A percentile compares a stretch with the other conserved stretches of the same genome.
Evolutionary conservation across 1,140 invertebrate genomes (phyloP).

Genomic region (Aphaenogaster ashmeadi): DNA sequence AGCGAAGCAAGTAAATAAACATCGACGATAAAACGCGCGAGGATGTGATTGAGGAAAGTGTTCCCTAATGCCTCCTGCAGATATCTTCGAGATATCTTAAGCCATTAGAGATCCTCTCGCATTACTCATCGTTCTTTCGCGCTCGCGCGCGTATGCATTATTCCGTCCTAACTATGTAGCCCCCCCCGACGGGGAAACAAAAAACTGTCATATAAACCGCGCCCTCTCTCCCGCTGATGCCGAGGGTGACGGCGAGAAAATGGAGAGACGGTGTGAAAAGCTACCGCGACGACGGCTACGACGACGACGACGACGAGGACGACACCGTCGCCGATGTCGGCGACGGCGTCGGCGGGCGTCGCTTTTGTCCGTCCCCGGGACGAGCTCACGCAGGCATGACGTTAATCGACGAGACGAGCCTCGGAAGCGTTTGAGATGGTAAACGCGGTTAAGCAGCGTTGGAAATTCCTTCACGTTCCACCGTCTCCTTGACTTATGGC

Average conservation of each 20-base stretch:
- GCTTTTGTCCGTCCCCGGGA: conserved; percentile 65
- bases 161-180: conserved; percentile 57
- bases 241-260: conserved; percentile 65
- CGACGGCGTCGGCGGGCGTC: conserved; percentile 47
- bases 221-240: conserved; percentile 44
- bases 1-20: conserved; percentile 1
- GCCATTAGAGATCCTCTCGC: conserved; percentile 53
- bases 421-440: conserved; percentile 51
- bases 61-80: conserved; percentile 1
- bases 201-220: conserved; percentile 65
- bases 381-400: conserved; percentile 51
- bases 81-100: conserved; percentile 37
- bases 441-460: conserved; percentile 52
- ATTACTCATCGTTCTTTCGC: conserved; percentile 57
- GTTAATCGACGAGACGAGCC: conserved; percentile 69
- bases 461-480: conserved; percentile 49
- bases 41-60: conserved; percentile 29
- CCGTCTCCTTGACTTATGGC: conserved; percentile 31
- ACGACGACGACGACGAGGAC: conserved; percentile 33
- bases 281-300: conserved; percentile 54
- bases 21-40: neutral
- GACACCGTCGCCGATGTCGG: conserved; percentile 13
- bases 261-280: conserved; percentile 70
- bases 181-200: conserved; percentile 46
- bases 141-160: conserved; percentile 56